Percentiles rank a stretch among this genome's conserved stretches.
Conservation (phyloP, 1,140 invertebrate species). For the Idris sp. region DNA sequence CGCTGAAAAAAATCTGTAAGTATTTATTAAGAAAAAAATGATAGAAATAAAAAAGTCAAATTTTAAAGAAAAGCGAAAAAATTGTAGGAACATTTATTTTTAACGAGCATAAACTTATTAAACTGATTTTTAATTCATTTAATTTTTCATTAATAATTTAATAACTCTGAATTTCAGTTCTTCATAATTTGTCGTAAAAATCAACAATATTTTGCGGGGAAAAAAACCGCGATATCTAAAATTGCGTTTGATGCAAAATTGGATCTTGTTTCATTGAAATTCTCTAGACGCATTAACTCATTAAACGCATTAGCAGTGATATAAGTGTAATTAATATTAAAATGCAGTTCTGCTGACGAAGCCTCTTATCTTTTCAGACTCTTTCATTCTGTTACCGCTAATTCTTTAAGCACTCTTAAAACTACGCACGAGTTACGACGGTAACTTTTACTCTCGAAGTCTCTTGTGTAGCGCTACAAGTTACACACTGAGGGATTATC, state of each 20-base stretch:
- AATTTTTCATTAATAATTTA: constrained; percentile 11
- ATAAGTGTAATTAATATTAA: constrained; percentile 60
- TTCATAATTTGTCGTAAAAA: too few species aligned
- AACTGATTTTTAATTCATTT: constrained; percentile 4
- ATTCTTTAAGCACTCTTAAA: constrained; percentile 54
- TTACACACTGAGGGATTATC: constrained; percentile 35
- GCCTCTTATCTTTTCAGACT: constrained; percentile 46
- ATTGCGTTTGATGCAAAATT: constrained; percentile 7
- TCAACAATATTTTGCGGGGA: too few species aligned
- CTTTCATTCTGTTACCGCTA: constrained; percentile 43
- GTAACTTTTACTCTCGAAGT: constrained; percentile 55
- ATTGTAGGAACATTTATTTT: constrained; percentile 22
- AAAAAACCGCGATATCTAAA: background rate
- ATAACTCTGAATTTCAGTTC: too few species aligned
- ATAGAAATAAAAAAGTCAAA: too few species aligned
- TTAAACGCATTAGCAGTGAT: constrained; percentile 42
- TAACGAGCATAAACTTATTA: constrained; percentile 28
- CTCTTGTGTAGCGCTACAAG: constrained; percentile 31
- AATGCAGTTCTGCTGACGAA: constrained; percentile 53
- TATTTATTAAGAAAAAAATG: too few species aligned
- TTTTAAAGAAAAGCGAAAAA: constrained; percentile 40
- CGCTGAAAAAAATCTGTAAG: too few species aligned
- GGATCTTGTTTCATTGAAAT: constrained; percentile 17
- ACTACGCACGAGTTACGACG: constrained; percentile 57
- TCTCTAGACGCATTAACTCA: constrained; percentile 25